Conservation (phyloP, 1,140 invertebrate species). For the Drosophila ercepeae region DNA sequence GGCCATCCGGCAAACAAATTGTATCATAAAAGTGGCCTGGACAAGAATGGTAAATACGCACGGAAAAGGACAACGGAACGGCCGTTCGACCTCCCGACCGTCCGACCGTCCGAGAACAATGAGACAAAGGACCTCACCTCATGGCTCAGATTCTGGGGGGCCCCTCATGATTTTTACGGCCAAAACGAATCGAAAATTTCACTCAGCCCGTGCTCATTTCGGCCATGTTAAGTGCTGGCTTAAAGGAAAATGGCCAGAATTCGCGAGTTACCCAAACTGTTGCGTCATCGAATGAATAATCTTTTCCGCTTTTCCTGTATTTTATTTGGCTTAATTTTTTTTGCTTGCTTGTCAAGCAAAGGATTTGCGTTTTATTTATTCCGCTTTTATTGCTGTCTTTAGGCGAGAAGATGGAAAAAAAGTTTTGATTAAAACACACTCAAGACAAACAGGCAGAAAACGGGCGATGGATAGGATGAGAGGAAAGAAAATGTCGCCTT, state of each 20-base stretch:
- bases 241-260: constrained; percentile 28
- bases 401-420: constrained; percentile 28
- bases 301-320: constrained; percentile 27
- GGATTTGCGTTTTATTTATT: constrained; percentile 77
- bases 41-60: constrained; percentile 64
- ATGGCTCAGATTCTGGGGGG: constrained; percentile 15
- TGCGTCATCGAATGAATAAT: constrained; percentile 60
- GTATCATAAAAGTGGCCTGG: constrained; percentile 63
- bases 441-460: constrained; percentile 47
- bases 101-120: constrained; percentile 39
- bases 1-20: constrained; percentile 65
- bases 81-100: background rate
- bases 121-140: constrained; percentile 63
- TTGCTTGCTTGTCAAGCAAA: constrained; percentile 56
- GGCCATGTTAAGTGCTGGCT: constrained; percentile 63
- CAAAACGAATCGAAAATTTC: constrained; percentile 71
- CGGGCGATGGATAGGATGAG: background rate
- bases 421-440: constrained; percentile 79
- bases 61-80: constrained; percentile 35
- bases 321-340: constrained; percentile 15
- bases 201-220: constrained; percentile 64
- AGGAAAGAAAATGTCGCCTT: constrained; percentile 64
- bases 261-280: constrained; percentile 36
- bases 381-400: constrained; percentile 68
- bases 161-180: constrained; percentile 70